Evolutionary conservation across 2,113 vertebrate genomes (phyloP).

Genomic region (Colaptes auratus): DNA sequence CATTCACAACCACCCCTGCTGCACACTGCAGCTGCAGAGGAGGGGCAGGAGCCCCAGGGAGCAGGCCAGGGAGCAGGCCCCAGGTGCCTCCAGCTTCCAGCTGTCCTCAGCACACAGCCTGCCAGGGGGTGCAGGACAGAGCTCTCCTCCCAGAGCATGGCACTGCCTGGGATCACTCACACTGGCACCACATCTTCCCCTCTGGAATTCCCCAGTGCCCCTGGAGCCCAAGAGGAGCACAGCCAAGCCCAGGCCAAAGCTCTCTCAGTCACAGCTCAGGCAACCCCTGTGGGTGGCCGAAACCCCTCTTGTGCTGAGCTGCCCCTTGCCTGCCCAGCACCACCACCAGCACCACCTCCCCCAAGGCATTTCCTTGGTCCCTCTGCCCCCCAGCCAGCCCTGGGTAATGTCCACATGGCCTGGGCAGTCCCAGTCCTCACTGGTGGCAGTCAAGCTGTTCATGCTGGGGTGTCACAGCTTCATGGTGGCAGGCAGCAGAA

Average conservation of each 20-base stretch:
- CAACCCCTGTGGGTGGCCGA: neutral
- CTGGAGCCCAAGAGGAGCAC: neutral
- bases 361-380: neutral
- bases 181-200: neutral
- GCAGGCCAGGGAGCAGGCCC: neutral
- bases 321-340: neutral
- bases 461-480: neutral
- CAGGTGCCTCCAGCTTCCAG: neutral
- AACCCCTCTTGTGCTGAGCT: neutral
- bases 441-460: neutral
- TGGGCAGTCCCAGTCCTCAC: neutral
- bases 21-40: neutral
- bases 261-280: neutral
- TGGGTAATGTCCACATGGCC: neutral
- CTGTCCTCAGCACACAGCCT: neutral
- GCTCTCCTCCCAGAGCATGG: neutral
- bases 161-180: neutral
- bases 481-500: neutral
- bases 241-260: neutral
- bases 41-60: neutral
- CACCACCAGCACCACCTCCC: neutral
- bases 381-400: too few species aligned
- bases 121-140: neutral
- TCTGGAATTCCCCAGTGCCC: neutral
- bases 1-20: neutral